Percentiles rank a stretch among this genome's conserved stretches.
phyloP scores from a whole-genome alignment of 1,140 invertebrate genomes.

The Geopemphigus sp. region DNA sequence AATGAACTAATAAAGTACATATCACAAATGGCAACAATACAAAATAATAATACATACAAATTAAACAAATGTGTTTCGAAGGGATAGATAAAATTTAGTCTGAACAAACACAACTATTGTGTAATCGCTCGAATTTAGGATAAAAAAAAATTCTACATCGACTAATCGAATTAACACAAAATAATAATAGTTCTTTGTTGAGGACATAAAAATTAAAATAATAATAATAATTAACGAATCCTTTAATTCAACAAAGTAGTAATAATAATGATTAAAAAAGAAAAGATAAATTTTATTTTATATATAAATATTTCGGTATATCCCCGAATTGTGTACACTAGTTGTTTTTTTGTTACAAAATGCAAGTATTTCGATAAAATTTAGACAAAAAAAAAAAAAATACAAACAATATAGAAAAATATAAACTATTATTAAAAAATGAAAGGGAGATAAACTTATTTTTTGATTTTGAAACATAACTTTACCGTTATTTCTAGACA shows the following conservation, averaged over 20 bases:
- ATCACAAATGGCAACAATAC: slow-evolving; percentile 48
- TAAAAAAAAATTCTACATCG: not conserved
- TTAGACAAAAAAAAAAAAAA: not conserved
- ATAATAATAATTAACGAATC: not conserved
- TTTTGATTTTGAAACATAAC: slow-evolving; percentile 36
- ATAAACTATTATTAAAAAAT: slow-evolving; percentile 19
- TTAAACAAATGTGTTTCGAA: slow-evolving; percentile 12
- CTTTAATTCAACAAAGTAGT: slow-evolving; percentile 15
- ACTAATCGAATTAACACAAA: not conserved
- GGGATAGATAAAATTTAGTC: not conserved
- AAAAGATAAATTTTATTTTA: too few species aligned
- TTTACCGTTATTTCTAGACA: not conserved
- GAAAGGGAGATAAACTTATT: not conserved
- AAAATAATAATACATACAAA: slow-evolving; percentile 43
- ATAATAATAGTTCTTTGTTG: slow-evolving; percentile 16
- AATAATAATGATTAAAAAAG: not conserved
- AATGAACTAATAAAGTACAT: slow-evolving; percentile 32
- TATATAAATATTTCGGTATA: not conserved
- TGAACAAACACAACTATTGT: slow-evolving; percentile 11
- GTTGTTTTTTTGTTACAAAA: not conserved
- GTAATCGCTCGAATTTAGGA: not conserved
- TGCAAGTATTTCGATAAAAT: not conserved
- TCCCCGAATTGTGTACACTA: not conserved
- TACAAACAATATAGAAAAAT: slow-evolving; percentile 26
- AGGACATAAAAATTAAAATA: slow-evolving; percentile 7